Evolutionary conservation across 2,113 vertebrate species (phyloP).

Genomic region (Philantomba maxwellii): DNA sequence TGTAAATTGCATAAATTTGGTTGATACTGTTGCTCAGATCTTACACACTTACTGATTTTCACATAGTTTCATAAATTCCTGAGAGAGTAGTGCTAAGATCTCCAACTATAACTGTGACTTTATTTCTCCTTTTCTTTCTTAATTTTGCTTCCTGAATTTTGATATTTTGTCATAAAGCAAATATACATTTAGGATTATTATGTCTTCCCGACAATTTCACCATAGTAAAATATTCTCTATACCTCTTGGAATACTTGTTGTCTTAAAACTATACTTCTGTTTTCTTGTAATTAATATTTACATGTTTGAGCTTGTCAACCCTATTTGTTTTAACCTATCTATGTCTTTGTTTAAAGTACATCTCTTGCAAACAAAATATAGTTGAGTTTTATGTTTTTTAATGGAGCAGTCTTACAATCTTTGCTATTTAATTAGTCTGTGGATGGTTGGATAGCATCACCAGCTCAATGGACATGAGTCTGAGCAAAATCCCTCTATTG

Average conservation of each 20-base stretch:
- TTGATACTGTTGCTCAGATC: not conserved
- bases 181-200: not conserved
- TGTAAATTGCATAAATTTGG: not conserved
- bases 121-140: not conserved
- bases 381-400: not conserved
- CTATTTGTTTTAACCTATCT: not conserved
- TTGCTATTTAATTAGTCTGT: not conserved
- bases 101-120: not conserved
- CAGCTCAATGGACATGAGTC: not conserved
- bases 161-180: not conserved
- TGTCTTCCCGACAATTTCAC: not conserved
- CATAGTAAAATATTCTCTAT: not conserved
- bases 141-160: not conserved
- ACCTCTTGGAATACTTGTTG: not conserved
- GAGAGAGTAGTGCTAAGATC: not conserved
- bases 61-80: not conserved
- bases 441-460: not conserved
- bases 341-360: not conserved
- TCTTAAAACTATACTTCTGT: not conserved
- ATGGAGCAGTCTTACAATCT: not conserved
- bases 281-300: not conserved
- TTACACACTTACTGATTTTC: not conserved
- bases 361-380: not conserved
- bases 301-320: not conserved
- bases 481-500: not conserved